These are phyloP conservation scores for Tanypteryx hageni DNA, from an alignment of 2,888 invertebrate genomes.

Conservation along the genomic window DNA sequence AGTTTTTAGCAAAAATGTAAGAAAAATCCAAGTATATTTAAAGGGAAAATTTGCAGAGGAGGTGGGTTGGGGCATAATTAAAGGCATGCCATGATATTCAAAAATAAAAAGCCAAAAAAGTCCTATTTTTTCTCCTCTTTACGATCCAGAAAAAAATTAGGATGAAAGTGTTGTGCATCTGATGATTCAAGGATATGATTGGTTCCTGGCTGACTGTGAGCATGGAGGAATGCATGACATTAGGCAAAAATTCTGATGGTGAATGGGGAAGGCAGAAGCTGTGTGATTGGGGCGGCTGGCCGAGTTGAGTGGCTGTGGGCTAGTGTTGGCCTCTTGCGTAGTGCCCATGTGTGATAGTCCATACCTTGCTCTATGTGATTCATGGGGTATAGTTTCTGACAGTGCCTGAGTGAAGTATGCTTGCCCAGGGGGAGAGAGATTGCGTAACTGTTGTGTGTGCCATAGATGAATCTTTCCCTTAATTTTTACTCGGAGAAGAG, in stretches of 20 bases:
- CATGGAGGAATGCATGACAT: slow-evolving; percentile 45
- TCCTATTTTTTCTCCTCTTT: slow-evolving; percentile 64
- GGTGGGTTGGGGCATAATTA: slow-evolving; percentile 60
- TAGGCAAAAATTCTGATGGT: slow-evolving; percentile 42
- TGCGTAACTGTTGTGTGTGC: slow-evolving; percentile 47
- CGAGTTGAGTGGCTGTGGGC: slow-evolving; percentile 51
- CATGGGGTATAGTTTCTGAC: slow-evolving; percentile 45
- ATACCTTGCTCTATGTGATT: slow-evolving; percentile 45
- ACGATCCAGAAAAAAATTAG: slow-evolving; percentile 59
- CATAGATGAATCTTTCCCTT: slow-evolving; percentile 17
- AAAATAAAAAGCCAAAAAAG: slow-evolving; percentile 62
- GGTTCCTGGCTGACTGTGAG: slow-evolving; percentile 61
- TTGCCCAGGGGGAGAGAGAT: slow-evolving; percentile 56
- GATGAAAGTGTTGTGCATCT: slow-evolving; percentile 64
- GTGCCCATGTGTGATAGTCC: slow-evolving; percentile 61
- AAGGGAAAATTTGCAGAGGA: slow-evolving; percentile 58
- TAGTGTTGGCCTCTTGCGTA: slow-evolving; percentile 49
- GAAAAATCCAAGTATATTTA: slow-evolving; percentile 50
- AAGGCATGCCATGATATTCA: slow-evolving; percentile 63
- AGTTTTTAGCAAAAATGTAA: slow-evolving; percentile 51
- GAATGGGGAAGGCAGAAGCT: slow-evolving; percentile 52
- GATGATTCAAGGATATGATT: slow-evolving; percentile 38
- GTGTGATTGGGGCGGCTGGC: slow-evolving; percentile 59
- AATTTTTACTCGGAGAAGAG: background rate
- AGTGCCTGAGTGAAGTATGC: slow-evolving; percentile 61